A percentile compares a stretch with the other conserved stretches of the same genome.
phyloP scores from a whole-genome alignment of 2,888 invertebrate species.

The Agonopterix arenella region DNA sequence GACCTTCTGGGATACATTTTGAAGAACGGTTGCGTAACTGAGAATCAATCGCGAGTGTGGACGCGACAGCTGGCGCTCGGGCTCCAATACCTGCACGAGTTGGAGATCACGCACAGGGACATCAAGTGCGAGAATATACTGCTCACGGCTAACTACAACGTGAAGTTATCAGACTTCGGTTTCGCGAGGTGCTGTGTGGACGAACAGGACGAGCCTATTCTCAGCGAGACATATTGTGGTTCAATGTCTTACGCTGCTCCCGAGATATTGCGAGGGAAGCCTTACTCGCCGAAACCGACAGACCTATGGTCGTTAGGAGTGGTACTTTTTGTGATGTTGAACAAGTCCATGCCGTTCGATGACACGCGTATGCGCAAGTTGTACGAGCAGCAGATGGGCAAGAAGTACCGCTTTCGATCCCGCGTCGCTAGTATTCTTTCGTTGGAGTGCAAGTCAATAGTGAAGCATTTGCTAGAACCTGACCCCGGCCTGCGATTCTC shows the following conservation, averaged over 20 bases:
- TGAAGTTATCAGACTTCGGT: slow-evolving; percentile 90
- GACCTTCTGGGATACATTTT: slow-evolving; percentile 85
- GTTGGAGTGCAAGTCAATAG: slow-evolving; percentile 78
- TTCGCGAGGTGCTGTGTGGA: slow-evolving; percentile 78
- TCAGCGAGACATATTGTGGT: slow-evolving; percentile 90
- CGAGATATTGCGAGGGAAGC: slow-evolving; percentile 86
- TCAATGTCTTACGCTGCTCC: slow-evolving; percentile 93
- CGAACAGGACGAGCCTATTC: slow-evolving; percentile 49
- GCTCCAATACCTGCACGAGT: slow-evolving; percentile 83
- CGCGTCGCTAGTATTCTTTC: slow-evolving; percentile 77
- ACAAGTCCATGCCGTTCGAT: slow-evolving; percentile 90
- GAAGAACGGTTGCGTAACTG: slow-evolving; percentile 81
- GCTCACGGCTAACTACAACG: slow-evolving; percentile 82
- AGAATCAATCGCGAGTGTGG: slow-evolving; percentile 84
- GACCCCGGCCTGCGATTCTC: slow-evolving; percentile 77
- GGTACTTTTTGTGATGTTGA: slow-evolving; percentile 89
- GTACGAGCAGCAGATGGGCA: slow-evolving; percentile 79
- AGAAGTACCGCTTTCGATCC: slow-evolving; percentile 79
- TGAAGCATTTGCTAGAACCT: slow-evolving; percentile 82
- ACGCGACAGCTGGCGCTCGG: slow-evolving; percentile 82
- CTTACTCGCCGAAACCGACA: slow-evolving; percentile 82
- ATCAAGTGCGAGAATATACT: slow-evolving; percentile 90
- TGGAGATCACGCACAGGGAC: slow-evolving; percentile 86
- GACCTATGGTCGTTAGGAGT: slow-evolving; percentile 90
- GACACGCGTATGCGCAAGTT: slow-evolving; percentile 84